Base-by-base conservation (phyloP, 1,140 invertebrate genomes). In the Halesus radiatus region DNA sequence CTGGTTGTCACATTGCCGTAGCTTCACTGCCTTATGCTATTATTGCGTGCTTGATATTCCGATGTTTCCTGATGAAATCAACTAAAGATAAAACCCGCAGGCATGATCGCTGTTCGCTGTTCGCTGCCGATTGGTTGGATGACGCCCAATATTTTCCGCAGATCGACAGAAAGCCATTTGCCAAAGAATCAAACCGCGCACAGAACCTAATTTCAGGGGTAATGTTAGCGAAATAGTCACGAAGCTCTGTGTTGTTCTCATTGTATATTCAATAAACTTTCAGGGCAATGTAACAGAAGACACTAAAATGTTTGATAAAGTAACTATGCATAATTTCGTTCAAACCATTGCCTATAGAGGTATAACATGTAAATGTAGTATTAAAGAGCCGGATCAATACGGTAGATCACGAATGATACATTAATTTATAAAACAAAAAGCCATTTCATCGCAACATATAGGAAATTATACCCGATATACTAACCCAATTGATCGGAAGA, bases 41-140 rank as follows among this genome's bases (percentile, higher is more conserved):
- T 60, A 60, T 60, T 60, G 45, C 68, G 68, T 72, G 68, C 18
- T 50, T 45, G 37, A 45, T 45, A 7, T 45, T 45, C 37, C 32
- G 13, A 32, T 15, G n/a, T 23, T 66, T 68, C 26, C 64, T 20
- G 16, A 18, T 6, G n/a, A 68, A 68, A 1, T 10, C 32, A 68
- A 68, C 64, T 37, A 68, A 37, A 68, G 26, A 68, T 68, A 68
- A 50, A 68, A 20, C 13, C 54, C 29, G 29, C 22, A 60, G 18
- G 37, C 0, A 37, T 37, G 20, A 50, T 37, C 64, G 22, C 22
- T 64, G 23, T 60, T 23, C 56, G 3, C n/a, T 22, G 56, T 60
- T 23, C 56, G 3, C n/a, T 22, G 56, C 23, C 56, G 10, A 10
- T 45, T 10, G 58, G 58, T 23, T 60, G 20, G 23, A 60, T 23